Evolutionary conservation across 2,888 invertebrate species (phyloP).

Genomic region (Danaus chrysippus): DNA sequence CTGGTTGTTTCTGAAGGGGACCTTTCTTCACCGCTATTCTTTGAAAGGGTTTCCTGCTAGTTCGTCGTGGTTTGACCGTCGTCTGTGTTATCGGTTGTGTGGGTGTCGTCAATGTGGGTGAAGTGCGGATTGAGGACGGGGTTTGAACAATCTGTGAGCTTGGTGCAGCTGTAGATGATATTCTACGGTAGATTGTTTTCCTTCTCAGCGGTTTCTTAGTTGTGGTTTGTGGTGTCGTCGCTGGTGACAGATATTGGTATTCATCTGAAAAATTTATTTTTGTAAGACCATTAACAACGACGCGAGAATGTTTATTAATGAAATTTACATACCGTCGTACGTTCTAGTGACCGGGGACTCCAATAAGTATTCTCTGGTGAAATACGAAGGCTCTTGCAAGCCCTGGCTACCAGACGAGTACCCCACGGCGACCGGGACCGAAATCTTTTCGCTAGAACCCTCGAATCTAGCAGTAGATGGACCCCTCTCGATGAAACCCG

Average conservation of each 20-base stretch:
- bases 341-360: slow-evolving; percentile 70
- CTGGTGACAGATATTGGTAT: slow-evolving; percentile 66
- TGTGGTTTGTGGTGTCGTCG: slow-evolving; percentile 55
- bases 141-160: slow-evolving; percentile 27
- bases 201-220: slow-evolving; percentile 46
- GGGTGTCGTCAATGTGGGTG: slow-evolving; percentile 37
- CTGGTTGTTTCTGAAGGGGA: slow-evolving; percentile 11
- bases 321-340: slow-evolving; percentile 61
- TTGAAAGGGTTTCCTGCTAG: slow-evolving; percentile 50
- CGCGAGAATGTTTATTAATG: not conserved
- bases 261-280: slow-evolving; percentile 49
- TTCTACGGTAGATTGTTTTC: slow-evolving; percentile 58
- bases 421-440: slow-evolving; percentile 51
- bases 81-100: slow-evolving; percentile 35
- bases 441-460: slow-evolving; percentile 42
- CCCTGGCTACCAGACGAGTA: slow-evolving; percentile 55
- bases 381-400: slow-evolving; percentile 60
- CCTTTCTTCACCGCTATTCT: slow-evolving; percentile 38
- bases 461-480: slow-evolving; percentile 44
- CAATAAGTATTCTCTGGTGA: slow-evolving; percentile 69
- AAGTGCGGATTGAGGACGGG: slow-evolving; percentile 28
- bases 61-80: slow-evolving; percentile 37
- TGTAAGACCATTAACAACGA: not conserved
- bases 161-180: slow-evolving; percentile 55
- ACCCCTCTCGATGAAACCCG: slow-evolving; percentile 28